Percentiles rank a stretch among this genome's conserved stretches.
phyloP scores from a whole-genome alignment of 2,113 vertebrate genomes.

The Herpetotheres cachinnans region DNA sequence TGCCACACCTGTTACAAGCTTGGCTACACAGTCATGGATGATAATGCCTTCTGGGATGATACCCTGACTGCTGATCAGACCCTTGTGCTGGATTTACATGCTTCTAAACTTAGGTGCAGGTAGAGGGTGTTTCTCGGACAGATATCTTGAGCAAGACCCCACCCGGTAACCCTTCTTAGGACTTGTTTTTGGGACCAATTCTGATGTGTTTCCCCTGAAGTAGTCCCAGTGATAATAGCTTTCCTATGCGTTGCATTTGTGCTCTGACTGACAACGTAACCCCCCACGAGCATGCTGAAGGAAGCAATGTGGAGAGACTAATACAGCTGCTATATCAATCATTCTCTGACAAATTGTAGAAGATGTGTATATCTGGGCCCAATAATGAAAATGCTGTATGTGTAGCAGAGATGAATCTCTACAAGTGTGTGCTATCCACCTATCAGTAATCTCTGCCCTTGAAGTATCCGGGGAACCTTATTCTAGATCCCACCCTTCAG shows the following conservation, averaged over 20 bases:
- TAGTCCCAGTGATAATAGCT: neutral
- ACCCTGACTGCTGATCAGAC: neutral
- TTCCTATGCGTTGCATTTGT: fast-evolving
- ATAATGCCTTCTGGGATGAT: neutral
- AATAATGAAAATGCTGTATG: neutral
- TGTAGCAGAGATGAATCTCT: neutral
- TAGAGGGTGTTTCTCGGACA: neutral
- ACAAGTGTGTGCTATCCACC: neutral
- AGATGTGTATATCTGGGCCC: neutral
- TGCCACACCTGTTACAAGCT: neutral
- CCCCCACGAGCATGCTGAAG: neutral
- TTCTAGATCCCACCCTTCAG: neutral
- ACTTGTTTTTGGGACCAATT: neutral
- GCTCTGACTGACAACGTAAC: neutral
- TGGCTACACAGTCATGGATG: neutral
- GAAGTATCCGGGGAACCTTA: neutral
- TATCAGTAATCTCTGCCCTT: neutral
- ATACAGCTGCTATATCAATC: neutral
- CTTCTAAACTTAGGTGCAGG: neutral
- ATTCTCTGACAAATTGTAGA: fast-evolving
- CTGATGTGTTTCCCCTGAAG: neutral
- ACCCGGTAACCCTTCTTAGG: neutral
- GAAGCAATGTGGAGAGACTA: neutral
- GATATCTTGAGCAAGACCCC: neutral
- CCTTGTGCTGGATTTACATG: neutral